A percentile compares a stretch with the other conserved stretches of the same genome.
These are phyloP conservation scores for Sarcophilus harrisii DNA, from an alignment of 2,797 vertebrate genomes.

Conservation along the genomic window DNA sequence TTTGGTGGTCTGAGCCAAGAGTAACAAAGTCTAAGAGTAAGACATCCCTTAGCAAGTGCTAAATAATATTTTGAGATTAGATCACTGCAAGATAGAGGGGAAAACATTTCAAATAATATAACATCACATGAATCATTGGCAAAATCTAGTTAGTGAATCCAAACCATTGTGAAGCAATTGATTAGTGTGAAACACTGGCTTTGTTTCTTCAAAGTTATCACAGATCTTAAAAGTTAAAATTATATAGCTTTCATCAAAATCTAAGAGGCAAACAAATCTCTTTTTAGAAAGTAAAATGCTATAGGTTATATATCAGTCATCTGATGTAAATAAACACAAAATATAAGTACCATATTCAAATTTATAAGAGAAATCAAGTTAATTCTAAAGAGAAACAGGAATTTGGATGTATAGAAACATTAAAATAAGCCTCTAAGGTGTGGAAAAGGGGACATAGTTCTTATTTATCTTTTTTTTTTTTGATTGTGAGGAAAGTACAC, in stretches of 20 bases:
- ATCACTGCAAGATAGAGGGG: not conserved
- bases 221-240: not conserved
- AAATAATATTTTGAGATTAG: not conserved
- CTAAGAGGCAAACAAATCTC: not conserved
- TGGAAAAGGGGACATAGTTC: not conserved
- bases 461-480: not conserved
- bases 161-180: not conserved
- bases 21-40: not conserved
- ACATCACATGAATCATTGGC: not conserved
- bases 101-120: not conserved
- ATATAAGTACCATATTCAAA: not conserved
- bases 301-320: not conserved
- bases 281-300: not conserved
- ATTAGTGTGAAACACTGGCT: not conserved
- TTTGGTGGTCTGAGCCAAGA: not conserved
- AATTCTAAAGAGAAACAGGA: not conserved
- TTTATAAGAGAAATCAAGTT: not conserved
- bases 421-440: not conserved
- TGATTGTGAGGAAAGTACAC: not conserved
- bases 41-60: not conserved
- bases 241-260: not conserved
- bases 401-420: not conserved
- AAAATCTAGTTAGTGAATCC: not conserved
- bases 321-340: not conserved
- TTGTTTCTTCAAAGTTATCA: not conserved